Evolutionary conservation across 2,797 vertebrate species (phyloP), one percentile per base, ranked within the genome.

Genomic region (Ficedula albicollis): DNA sequence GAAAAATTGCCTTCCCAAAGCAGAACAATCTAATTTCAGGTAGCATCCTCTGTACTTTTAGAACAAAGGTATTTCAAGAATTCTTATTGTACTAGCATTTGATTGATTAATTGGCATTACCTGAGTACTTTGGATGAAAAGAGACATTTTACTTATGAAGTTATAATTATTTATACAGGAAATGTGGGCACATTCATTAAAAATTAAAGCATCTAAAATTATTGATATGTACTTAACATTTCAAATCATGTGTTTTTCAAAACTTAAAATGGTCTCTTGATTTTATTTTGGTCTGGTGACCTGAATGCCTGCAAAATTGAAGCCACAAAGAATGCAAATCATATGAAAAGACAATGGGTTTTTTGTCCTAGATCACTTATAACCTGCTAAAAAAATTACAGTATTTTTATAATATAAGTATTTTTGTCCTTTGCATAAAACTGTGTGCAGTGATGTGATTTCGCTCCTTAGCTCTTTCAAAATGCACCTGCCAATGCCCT

Each of bases 1-100:
- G 80, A 15, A 56, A 70, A 90, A n/a, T 54, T 87, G 75, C 43
- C 43, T 90, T 86, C 32, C 60, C 70, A 72, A 93, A 93, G 77
- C 38, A 92, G 23, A n/a, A 74, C 13, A 94, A 76, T 87, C 27
- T 90, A 85, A 87, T 96, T 95, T 96, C 78, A 76, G 69, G 59
- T 44, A 87, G 26, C 12, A 77, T n/a, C 70, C 18, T 56, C 80
- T 69, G 38, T 74, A 80, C 36, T 64, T 86, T 84, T 21, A 77
- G 59, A 90, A 73, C 10, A 94, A 91, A 73, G 4, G 1, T 67
- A 75, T 93, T 95, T 91, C 49, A 86, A 87, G 75, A 96, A 95
- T 95, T 93, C 46, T 93, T 81, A 25, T 51, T 87, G 32, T 67
- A 58, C 18, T 73, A 44, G 7, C 21, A 90, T 93, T 93, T 3